Conservation (phyloP, 1,140 invertebrate species). For the Platorchestia sp. region DNA sequence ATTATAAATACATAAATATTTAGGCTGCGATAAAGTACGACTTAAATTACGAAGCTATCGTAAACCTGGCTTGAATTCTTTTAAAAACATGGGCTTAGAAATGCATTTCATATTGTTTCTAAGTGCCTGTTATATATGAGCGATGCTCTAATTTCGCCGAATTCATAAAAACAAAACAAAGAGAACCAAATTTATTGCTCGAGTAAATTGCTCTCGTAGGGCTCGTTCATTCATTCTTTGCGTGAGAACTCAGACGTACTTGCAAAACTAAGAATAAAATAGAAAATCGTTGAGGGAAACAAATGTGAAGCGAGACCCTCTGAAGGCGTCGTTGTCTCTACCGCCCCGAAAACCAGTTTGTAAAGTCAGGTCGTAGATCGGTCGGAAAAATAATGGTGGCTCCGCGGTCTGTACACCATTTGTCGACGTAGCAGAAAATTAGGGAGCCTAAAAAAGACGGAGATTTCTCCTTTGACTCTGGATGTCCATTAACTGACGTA, state of each 20-base stretch:
- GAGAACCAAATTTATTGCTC: background rate
- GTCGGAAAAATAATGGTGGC: conserved; percentile 42
- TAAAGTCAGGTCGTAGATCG: background rate
- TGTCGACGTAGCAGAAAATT: conserved; percentile 42
- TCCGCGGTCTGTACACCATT: conserved; percentile 29
- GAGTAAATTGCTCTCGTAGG: background rate
- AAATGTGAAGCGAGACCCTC: background rate
- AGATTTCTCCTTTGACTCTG: conserved; percentile 16
- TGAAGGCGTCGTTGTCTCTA: conserved; percentile 18
- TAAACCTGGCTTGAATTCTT: no score
- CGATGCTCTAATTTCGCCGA: background rate
- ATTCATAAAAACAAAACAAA: background rate
- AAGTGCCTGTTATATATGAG: background rate
- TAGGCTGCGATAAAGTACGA: no score
- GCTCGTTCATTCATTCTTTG: background rate
- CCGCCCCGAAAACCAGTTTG: background rate
- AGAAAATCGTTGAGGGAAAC: background rate
- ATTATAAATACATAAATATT: no score
- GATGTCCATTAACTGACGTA: conserved; percentile 19
- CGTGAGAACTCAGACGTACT: background rate
- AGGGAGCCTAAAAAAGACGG: background rate
- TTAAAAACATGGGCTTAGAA: no score
- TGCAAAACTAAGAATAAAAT: background rate
- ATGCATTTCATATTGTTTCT: background rate
- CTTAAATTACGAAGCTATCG: no score